Evolutionary conservation across 2,113 vertebrate species (phyloP), one percentile per base, ranked within the genome.

Genomic region (Pelecanus crispus): DNA sequence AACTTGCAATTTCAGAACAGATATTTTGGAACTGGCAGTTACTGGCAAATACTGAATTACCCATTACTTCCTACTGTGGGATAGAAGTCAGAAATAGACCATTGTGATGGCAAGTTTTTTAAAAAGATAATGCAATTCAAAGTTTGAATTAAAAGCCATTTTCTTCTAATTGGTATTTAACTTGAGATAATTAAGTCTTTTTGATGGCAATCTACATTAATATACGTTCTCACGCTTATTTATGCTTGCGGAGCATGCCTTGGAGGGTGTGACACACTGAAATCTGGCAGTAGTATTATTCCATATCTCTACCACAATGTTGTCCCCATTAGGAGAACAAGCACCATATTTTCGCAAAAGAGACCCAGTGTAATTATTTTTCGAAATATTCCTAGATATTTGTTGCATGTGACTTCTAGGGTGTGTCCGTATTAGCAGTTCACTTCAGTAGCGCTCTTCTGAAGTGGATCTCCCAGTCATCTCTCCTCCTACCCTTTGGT

Each of bases 101-200:
- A 5, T 26, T 82, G 49, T 61, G 34, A n/a, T 79, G 68, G 26
- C 34, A 88, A 18, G 49, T 20, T 56, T 70, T 72, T 90, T 4
- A 10, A 63, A 81, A 90, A 86, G 10, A 22, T 53, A 88, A 79
- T 68, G 52, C 32, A 42, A 58, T 79, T 85, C 9, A 47, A 45
- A 31, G 2, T 91, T 75, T 44, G 19, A 82, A 70, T 81, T 79
- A 42, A 68, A 84, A 63, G 2, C 9, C 7, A 11, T 85, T 94
- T 89, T 94, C 45, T 89, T 72, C 25, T 94, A 88, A 90, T 45
- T 87, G 40, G 21, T 85, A 90, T 81, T 92, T 82, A 82, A 80
- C 53, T 95, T 92, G 17, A 38, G 66, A 36, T 80, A 82, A 87
- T 81, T 89, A 79, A 58, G 28, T 58, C 26, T 72, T 71, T 89